Evolutionary conservation across 2,797 vertebrate species (phyloP).

Genomic region (Lophius americanus): DNA sequence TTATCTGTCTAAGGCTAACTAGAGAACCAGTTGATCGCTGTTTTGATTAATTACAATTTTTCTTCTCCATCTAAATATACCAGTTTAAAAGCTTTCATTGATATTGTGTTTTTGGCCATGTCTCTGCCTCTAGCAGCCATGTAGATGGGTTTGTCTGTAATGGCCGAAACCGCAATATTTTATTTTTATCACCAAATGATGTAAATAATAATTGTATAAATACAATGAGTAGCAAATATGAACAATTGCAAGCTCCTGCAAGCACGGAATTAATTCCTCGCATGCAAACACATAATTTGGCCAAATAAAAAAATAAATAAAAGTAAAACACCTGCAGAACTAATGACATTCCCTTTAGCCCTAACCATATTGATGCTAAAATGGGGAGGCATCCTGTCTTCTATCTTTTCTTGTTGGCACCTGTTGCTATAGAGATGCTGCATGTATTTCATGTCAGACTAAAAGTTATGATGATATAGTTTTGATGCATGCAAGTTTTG

Average conservation of each 20-base stretch:
- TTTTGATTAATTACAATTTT: slow-evolving; percentile 7
- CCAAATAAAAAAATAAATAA: too few relatives aligned
- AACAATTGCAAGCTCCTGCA: too few relatives aligned
- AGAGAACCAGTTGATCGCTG: slow-evolving; percentile 9
- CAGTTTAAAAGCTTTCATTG: neutral
- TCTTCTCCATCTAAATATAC: neutral
- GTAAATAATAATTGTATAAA: too few relatives aligned
- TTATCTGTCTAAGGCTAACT: slow-evolving; percentile 14
- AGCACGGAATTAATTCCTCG: too few relatives aligned
- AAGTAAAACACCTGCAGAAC: neutral
- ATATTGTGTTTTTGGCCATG: neutral
- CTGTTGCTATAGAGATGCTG: too few relatives aligned
- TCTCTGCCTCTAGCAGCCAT: neutral
- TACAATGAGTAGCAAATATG: too few relatives aligned
- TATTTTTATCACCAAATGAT: neutral
- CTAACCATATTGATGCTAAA: neutral
- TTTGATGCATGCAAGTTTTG: too few relatives aligned
- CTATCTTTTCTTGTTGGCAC: too few relatives aligned
- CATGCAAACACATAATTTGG: too few relatives aligned
- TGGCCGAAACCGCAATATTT: neutral
- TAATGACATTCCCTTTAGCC: neutral
- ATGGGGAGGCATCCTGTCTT: neutral
- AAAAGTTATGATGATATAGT: too few relatives aligned
- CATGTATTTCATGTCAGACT: too few relatives aligned
- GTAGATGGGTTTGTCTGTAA: too few relatives aligned